phyloP scores from a whole-genome alignment of 2,113 vertebrate genomes.

The Crotalus tigris region DNA sequence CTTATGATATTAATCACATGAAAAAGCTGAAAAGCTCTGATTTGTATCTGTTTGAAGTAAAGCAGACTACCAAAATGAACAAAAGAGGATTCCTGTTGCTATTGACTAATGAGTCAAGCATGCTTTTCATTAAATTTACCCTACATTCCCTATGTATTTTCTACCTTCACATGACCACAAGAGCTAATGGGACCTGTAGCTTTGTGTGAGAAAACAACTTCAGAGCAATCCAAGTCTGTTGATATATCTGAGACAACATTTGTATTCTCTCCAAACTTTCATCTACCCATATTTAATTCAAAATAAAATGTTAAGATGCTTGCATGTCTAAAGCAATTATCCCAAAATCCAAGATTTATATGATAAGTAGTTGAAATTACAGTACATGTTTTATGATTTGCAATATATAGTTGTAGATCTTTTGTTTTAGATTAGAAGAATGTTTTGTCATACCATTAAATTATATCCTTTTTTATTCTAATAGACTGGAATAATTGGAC shows the following conservation, averaged over 20 bases:
- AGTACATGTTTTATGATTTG: background rate
- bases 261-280: constrained; percentile 23
- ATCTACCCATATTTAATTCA: background rate
- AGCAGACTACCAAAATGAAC: constrained; percentile 15
- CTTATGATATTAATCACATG: background rate
- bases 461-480: background rate
- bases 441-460: background rate
- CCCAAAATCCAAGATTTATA: background rate
- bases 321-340: background rate
- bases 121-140: constrained; percentile 34
- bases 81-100: constrained; percentile 49
- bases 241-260: background rate
- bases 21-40: background rate
- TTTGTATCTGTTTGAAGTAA: constrained; percentile 1
- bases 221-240: constrained; percentile 13
- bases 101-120: background rate
- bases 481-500: background rate
- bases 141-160: constrained; percentile 18
- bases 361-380: constrained; percentile 13
- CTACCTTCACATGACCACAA: constrained; percentile 33
- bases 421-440: background rate
- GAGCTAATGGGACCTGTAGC: constrained; percentile 6
- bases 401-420: background rate
- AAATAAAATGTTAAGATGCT: constrained; percentile 1
- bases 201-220: constrained; percentile 18